phyloP scores from a whole-genome alignment of 2,888 invertebrate species.

The Acleris holmiana region DNA sequence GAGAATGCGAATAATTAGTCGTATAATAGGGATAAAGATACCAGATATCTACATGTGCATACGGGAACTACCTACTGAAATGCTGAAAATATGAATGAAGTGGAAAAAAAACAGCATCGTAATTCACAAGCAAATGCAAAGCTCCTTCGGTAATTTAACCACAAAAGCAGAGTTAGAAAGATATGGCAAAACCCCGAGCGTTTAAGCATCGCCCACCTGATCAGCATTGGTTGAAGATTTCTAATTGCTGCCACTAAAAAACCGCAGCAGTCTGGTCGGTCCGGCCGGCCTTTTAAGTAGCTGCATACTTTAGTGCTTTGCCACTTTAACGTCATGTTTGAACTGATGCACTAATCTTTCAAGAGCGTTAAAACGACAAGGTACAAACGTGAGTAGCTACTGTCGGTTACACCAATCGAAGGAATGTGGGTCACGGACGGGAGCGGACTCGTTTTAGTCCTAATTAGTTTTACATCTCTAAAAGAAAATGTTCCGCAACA shows the following conservation, averaged over 20 bases:
- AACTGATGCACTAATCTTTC: no score
- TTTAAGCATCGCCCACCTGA: slow-evolving; percentile 5
- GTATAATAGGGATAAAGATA: no score
- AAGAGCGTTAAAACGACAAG: no score
- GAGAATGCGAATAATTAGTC: no score
- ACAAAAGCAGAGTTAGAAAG: neutral
- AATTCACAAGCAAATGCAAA: slow-evolving; percentile 1
- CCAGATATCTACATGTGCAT: no score
- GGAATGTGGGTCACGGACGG: slow-evolving; percentile 28
- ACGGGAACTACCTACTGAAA: no score
- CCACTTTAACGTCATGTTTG: no score
- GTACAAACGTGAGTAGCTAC: neutral
- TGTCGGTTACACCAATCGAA: slow-evolving; percentile 23
- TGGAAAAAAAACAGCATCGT: no score
- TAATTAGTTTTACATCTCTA: slow-evolving; percentile 27
- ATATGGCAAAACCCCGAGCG: slow-evolving; percentile 19
- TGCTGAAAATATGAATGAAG: no score
- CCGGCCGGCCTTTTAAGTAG: no score
- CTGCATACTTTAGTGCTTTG: no score
- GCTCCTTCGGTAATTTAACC: neutral
- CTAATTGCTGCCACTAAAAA: slow-evolving; percentile 33
- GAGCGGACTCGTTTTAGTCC: slow-evolving; percentile 9
- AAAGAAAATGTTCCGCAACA: slow-evolving; percentile 26
- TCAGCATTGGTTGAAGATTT: slow-evolving; percentile 27
- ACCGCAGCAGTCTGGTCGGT: slow-evolving; percentile 14